These are phyloP conservation scores for Terebella lapidaria DNA, from an alignment of 2,888 invertebrate species.

Conservation along the genomic window DNA sequence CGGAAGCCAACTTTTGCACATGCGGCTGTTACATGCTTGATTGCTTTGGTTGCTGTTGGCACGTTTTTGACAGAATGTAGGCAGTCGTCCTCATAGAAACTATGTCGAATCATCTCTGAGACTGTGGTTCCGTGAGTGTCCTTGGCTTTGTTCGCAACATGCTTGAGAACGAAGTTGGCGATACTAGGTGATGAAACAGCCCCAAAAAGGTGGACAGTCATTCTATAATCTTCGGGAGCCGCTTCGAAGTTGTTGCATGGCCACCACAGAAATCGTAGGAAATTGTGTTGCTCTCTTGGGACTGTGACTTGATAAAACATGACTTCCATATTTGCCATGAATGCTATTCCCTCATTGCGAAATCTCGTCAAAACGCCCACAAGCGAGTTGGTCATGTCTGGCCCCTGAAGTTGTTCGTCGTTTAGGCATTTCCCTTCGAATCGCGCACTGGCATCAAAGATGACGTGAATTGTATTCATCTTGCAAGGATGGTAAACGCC, in stretches of 20 bases:
- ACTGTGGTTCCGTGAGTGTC: neutral
- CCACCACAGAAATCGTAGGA: slow-evolving; percentile 8
- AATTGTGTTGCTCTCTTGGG: neutral
- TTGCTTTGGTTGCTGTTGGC: neutral
- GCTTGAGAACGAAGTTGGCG: neutral
- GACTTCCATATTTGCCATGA: slow-evolving; percentile 1
- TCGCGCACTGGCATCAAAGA: slow-evolving; percentile 2
- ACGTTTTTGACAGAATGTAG: neutral
- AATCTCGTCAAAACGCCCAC: neutral
- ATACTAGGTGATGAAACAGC: neutral
- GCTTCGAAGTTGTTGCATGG: neutral
- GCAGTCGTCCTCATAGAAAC: slow-evolving; percentile 1
- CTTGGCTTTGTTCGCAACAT: neutral
- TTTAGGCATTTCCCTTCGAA: neutral
- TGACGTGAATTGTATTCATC: neutral
- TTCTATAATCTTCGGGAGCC: neutral
- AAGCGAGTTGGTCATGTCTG: slow-evolving; percentile 1
- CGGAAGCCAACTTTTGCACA: neutral
- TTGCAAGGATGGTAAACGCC: neutral
- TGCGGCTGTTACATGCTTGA: neutral
- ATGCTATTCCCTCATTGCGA: slow-evolving; percentile 1
- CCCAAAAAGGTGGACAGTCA: slow-evolving; percentile 4
- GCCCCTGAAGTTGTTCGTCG: neutral
- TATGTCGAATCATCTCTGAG: neutral
- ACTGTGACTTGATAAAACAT: slow-evolving; percentile 8